Conservation (phyloP, 2,113 vertebrate genomes). For the Aviceda subcristata region DNA sequence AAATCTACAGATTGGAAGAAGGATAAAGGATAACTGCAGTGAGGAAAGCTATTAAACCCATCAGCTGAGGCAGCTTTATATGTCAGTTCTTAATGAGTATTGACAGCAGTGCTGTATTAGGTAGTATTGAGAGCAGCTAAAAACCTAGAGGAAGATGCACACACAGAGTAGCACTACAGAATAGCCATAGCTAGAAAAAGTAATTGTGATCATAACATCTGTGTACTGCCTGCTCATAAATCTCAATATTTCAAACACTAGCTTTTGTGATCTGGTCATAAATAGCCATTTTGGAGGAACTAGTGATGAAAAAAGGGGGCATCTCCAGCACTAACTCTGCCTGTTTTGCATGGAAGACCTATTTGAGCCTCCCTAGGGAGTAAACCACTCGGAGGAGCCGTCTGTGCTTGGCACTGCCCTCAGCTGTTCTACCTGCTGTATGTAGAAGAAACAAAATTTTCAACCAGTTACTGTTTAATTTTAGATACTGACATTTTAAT, state of each 20-base stretch:
- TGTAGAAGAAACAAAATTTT: background rate
- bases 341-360: background rate
- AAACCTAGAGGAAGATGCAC: background rate
- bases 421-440: background rate
- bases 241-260: background rate
- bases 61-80: conserved; percentile 15
- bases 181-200: background rate
- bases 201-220: background rate
- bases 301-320: background rate
- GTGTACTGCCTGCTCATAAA: background rate
- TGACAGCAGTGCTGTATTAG: background rate
- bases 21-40: background rate
- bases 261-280: background rate
- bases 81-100: background rate
- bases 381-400: background rate
- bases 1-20: conserved; percentile 13
- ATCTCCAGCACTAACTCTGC: background rate
- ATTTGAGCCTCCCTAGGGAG: background rate
- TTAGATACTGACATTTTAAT: background rate
- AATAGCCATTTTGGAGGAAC: background rate
- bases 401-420: background rate
- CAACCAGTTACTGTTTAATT: background rate
- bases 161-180: background rate
- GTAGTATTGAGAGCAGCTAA: background rate
- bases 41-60: conserved; percentile 32